Percentiles rank a stretch among this genome's conserved stretches.
Evolutionary conservation across 1,140 invertebrate genomes (phyloP).

Genomic region (Palaemon carinicauda): DNA sequence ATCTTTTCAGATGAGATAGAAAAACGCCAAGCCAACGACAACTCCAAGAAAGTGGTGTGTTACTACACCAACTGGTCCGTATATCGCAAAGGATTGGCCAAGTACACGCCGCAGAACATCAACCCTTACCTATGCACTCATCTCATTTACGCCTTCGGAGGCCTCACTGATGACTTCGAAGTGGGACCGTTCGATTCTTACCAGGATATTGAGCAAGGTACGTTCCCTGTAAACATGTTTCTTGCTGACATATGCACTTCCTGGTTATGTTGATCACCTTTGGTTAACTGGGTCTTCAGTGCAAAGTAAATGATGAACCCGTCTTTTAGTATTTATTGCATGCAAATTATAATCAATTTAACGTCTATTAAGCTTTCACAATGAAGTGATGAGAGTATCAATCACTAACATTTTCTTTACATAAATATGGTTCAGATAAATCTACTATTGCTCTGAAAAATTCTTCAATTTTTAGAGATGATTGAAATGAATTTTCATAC

Average conservation of each 20-base stretch:
- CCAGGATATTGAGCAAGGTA: slow-evolving; percentile 94
- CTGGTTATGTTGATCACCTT: neutral
- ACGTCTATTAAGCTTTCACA: too few relatives aligned
- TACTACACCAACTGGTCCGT: slow-evolving; percentile 96
- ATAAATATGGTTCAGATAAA: too few relatives aligned
- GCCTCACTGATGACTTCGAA: slow-evolving; percentile 88
- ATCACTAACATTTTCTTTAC: too few relatives aligned
- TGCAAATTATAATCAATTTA: too few relatives aligned
- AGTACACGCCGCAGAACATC: slow-evolving; percentile 93
- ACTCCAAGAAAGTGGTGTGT: slow-evolving; percentile 80
- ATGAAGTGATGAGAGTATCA: too few relatives aligned
- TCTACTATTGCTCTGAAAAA: too few relatives aligned
- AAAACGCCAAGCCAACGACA: slow-evolving; percentile 46
- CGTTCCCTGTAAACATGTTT: neutral
- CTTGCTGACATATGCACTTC: neutral
- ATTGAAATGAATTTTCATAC: too few relatives aligned
- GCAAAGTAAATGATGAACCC: too few relatives aligned
- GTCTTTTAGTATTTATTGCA: too few relatives aligned
- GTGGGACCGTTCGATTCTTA: slow-evolving; percentile 93
- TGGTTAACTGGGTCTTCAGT: neutral
- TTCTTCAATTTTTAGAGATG: too few relatives aligned
- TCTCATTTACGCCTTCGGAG: slow-evolving; percentile 93
- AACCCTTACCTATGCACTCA: slow-evolving; percentile 96
- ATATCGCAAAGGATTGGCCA: slow-evolving; percentile 84
- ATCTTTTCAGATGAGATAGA: slow-evolving; percentile 36